Conservation (phyloP, 2,113 vertebrate species). For the Odontesthes bonariensis region DNA sequence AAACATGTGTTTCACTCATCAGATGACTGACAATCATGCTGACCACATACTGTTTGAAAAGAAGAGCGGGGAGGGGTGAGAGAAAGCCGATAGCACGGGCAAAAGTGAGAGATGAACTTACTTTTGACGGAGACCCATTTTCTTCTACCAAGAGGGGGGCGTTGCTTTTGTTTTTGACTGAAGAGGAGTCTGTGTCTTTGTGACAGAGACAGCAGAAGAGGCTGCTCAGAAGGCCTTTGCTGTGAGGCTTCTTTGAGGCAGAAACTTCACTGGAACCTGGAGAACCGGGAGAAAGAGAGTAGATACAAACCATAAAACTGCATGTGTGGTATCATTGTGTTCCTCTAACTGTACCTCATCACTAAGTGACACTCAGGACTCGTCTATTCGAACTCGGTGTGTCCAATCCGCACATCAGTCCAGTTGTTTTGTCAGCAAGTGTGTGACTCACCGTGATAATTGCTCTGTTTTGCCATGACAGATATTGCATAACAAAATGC, state of each 20-base stretch:
- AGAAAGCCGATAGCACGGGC: constrained; percentile 27
- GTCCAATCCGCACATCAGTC: constrained; percentile 23
- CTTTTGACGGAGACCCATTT: constrained; percentile 87
- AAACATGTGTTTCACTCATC: constrained; percentile 58
- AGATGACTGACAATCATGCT: constrained; percentile 33
- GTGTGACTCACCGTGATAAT: constrained; percentile 19
- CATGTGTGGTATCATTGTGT: neutral
- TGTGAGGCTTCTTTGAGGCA: constrained; percentile 84
- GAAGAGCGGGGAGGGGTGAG: neutral
- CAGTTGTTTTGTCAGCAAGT: constrained; percentile 12
- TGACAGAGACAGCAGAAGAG: constrained; percentile 88
- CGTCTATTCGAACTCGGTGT: neutral
- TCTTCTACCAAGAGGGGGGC: constrained; percentile 84
- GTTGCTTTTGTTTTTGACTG: constrained; percentile 85
- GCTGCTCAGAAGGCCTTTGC: constrained; percentile 83
- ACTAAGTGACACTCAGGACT: too few species aligned
- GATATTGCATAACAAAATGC: constrained; percentile 40
- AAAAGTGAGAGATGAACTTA: constrained; percentile 58
- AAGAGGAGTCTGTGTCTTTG: constrained; percentile 80
- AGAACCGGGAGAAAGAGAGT: constrained; percentile 14
- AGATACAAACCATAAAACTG: neutral
- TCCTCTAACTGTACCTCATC: neutral
- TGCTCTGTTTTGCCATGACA: constrained; percentile 45
- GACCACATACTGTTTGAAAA: constrained; percentile 34
- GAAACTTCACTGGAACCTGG: constrained; percentile 77